Conservation (phyloP, 2,113 vertebrate species). For the Zeus faber region DNA sequence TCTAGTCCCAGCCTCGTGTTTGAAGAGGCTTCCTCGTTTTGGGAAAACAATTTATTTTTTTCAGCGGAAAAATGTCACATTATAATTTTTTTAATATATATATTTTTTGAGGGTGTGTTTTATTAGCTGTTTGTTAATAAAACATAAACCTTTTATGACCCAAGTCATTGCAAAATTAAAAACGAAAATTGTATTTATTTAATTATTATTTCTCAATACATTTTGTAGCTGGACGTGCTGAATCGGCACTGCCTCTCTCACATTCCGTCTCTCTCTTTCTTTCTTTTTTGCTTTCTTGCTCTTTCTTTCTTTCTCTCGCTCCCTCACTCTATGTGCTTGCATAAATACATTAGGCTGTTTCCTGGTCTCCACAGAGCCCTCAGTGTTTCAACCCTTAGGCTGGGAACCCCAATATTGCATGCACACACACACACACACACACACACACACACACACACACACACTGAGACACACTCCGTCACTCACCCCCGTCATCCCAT, state of each 20-base stretch:
- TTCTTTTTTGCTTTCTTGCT: no score
- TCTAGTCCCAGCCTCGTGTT: not conserved
- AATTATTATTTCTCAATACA: no score
- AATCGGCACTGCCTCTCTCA: slow-evolving; percentile 36
- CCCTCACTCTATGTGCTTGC: slow-evolving; percentile 55
- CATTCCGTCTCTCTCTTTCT: not conserved
- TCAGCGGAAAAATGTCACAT: no score
- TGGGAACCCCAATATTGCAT: slow-evolving; percentile 33
- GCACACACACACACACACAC: slow-evolving; percentile 19
- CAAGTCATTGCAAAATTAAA: no score
- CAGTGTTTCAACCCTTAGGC: slow-evolving; percentile 63
- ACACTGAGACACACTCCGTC: not conserved
- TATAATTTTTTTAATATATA: no score
- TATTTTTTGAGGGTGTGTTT: no score
- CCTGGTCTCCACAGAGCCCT: slow-evolving; percentile 66
- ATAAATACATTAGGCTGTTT: slow-evolving; percentile 69
- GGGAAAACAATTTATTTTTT: no score
- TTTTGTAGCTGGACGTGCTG: slow-evolving; percentile 35
- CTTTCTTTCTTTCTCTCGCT: no score
- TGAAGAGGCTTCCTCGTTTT: not conserved
- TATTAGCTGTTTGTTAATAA: no score
- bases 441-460: slow-evolving; percentile 8
- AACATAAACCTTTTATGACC: no score
- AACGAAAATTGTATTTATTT: no score
- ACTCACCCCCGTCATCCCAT: slow-evolving; percentile 2